Evolutionary conservation across 2,888 invertebrate species (phyloP), one percentile per base, ranked within the genome.

Genomic region (Thyatira batis): DNA sequence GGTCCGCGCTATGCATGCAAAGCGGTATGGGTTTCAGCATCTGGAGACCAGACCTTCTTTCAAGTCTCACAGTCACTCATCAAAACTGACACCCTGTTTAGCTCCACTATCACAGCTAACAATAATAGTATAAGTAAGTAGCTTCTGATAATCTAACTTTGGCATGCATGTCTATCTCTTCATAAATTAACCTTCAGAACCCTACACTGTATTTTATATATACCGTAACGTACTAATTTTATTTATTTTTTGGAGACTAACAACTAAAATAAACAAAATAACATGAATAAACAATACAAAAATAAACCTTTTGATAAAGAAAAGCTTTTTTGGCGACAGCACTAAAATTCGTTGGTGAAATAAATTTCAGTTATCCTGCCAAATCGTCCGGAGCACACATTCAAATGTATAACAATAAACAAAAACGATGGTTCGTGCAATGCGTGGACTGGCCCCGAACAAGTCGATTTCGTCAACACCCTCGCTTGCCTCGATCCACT

Each of bases 41-140:
- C 97, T n/a, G 98, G 98, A 0, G 99, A 99, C 90, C 97, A 98
- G 86, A 99, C 99, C 1, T 98, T 97, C 79, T 93, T 98, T 49
- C 97, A 97, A 84, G 95, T 98, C 52, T 98, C 98, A 65, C 98
- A 98, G 84, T 95, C 96, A 1, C 92, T 98, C n/a, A 97, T 99
- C 61, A 98, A 98, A 82, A 96, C 97, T 0, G 95, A 97, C 64
- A 97, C 96, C 73, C 93, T 99, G 55, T 94, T 96, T 46, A 96
- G 96, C 71, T 96, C 98, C 23, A 97, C 96, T 53, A 96, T 98
- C 45, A 96, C 98, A 64, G 97, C 98, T 9, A 98, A 98, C 80
- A 95, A 94, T 77, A 95, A 94, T 71, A 95, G 95, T 53, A 97
- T 98, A 69, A 93, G 97, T 97, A 87, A 92, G 82, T 76, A 53